Evolutionary conservation across 2,888 invertebrate genomes (phyloP).

Genomic region (Eilema griseolum): DNA sequence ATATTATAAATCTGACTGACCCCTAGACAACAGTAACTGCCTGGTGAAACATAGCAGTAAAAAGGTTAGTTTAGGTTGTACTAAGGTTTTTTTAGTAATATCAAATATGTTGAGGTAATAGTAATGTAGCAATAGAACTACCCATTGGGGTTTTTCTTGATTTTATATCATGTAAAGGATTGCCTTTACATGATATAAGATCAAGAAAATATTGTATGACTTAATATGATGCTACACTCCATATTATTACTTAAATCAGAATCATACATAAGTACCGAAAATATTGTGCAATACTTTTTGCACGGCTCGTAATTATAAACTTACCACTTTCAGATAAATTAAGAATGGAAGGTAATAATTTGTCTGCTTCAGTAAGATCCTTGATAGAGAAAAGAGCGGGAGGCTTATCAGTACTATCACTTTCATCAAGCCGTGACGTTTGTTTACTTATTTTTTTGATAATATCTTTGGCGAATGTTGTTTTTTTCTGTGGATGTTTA

Average conservation of each 20-base stretch:
- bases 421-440: conserved; percentile 43
- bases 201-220: too few relatives aligned
- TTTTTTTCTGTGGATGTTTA: conserved; percentile 44
- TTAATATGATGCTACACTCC: neutral
- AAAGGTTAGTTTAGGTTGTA: too few relatives aligned
- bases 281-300: conserved; percentile 16
- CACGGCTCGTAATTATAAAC: conserved; percentile 30
- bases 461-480: conserved; percentile 67
- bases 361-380: conserved; percentile 80
- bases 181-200: too few relatives aligned
- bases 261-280: neutral
- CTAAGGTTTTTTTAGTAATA: too few relatives aligned
- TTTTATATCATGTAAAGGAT: too few relatives aligned
- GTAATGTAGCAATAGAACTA: too few relatives aligned
- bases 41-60: too few relatives aligned
- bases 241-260: neutral
- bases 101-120: too few relatives aligned
- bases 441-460: conserved; percentile 70
- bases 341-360: conserved; percentile 76
- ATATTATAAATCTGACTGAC: too few relatives aligned
- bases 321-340: conserved; percentile 85
- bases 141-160: too few relatives aligned
- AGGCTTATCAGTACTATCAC: conserved; percentile 51
- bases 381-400: conserved; percentile 69
- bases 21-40: too few relatives aligned